A percentile compares a stretch with the other conserved stretches of the same genome.
These are phyloP conservation scores for Strigamia crassipes DNA, from an alignment of 2,888 invertebrate genomes.

Conservation along the genomic window DNA sequence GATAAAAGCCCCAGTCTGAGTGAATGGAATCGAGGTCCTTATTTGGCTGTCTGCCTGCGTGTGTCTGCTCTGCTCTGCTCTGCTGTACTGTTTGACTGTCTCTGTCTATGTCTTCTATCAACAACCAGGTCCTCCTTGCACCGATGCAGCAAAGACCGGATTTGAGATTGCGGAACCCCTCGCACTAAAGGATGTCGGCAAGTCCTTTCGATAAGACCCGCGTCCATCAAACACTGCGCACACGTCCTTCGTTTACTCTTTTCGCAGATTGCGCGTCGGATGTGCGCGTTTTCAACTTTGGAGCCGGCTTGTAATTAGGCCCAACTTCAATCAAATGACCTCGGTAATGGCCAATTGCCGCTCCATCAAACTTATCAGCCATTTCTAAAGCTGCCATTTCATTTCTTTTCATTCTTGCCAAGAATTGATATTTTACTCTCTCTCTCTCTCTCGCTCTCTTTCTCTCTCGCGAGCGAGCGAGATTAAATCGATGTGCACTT, in stretches of 20 bases:
- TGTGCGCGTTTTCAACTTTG: conserved; percentile 3
- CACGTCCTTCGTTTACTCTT: neutral
- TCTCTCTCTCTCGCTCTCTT: neutral
- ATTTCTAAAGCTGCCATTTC: conserved; percentile 13
- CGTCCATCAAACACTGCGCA: neutral
- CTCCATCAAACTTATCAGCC: conserved; percentile 7
- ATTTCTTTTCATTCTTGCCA: neutral
- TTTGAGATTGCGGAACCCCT: conserved; percentile 1
- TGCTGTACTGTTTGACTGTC: neutral
- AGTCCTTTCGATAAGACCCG: conserved; percentile 17
- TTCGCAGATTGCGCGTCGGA: neutral
- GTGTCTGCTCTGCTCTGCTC: neutral
- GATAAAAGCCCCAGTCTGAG: neutral
- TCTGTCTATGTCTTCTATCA: neutral
- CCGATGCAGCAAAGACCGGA: conserved; percentile 22
- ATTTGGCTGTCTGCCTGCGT: neutral
- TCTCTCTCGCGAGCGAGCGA: neutral
- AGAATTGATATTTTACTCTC: conserved; percentile 8
- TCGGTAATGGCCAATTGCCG: neutral
- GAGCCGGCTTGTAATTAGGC: neutral
- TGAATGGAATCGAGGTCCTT: neutral
- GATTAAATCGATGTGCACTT: neutral
- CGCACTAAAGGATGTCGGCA: conserved; percentile 15
- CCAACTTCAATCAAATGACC: conserved; percentile 15
- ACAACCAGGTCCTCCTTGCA: neutral